These are phyloP conservation scores for Dynastes grantii DNA, from an alignment of 2,888 invertebrate species.

Conservation along the genomic window DNA sequence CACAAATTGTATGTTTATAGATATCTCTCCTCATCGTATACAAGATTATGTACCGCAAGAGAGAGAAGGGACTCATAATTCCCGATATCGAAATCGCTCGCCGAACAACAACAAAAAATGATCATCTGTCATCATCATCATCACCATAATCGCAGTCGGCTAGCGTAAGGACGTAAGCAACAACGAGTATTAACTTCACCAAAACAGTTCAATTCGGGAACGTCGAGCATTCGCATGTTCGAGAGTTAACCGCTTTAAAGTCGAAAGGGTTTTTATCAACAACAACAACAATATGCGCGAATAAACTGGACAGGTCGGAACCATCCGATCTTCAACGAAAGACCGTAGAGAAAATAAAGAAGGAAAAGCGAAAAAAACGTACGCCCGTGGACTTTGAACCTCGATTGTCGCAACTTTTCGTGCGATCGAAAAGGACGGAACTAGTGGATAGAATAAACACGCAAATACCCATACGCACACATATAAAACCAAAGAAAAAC, in stretches of 20 bases:
- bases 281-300: conserved; percentile 35
- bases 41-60: not conserved
- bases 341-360: not conserved
- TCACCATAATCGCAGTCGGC: not conserved
- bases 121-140: conserved; percentile 43
- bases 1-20: too few species aligned
- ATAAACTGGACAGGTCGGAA: conserved; percentile 9
- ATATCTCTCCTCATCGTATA: too few species aligned
- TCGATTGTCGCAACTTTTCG: conserved; percentile 49
- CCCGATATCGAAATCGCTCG: conserved; percentile 49
- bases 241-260: not conserved
- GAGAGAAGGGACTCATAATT: conserved; percentile 11
- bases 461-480: conserved; percentile 22
- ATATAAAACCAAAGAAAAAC: conserved; percentile 24
- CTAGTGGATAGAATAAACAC: conserved; percentile 30
- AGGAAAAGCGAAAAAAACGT: conserved; percentile 9
- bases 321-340: not conserved
- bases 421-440: conserved; percentile 52
- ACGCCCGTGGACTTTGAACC: conserved; percentile 59
- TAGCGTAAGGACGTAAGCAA: too few species aligned
- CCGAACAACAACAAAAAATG: conserved; percentile 46
- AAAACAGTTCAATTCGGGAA: conserved; percentile 36
- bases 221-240: not conserved
- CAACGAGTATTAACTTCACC: not conserved
- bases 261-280: not conserved